These are phyloP conservation scores for Standfussiana lucernea DNA, from an alignment of 2,888 invertebrate genomes.

Conservation along the genomic window DNA sequence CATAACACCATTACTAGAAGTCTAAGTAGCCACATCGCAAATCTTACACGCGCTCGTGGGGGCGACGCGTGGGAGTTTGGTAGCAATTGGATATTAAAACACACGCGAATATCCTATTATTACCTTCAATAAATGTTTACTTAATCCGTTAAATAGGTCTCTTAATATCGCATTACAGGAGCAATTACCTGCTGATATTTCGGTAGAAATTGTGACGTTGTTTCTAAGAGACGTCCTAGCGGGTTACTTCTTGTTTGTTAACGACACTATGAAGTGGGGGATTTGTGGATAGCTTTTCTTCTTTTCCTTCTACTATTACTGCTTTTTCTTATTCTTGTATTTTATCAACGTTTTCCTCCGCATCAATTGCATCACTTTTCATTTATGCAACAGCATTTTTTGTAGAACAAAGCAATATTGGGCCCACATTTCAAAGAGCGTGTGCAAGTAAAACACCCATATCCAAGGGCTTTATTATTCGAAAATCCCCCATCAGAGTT, in stretches of 20 bases:
- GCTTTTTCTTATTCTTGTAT: background rate
- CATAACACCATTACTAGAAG: conserved; percentile 21
- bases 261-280: background rate
- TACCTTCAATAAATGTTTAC: conserved; percentile 38
- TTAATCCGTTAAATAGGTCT: conserved; percentile 27
- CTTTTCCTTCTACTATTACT: background rate
- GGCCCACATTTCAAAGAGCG: conserved; percentile 26
- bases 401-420: background rate
- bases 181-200: conserved; percentile 4
- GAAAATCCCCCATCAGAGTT: conserved; percentile 60
- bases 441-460: conserved; percentile 43
- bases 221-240: background rate
- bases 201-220: background rate
- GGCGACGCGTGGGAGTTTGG: conserved; percentile 39
- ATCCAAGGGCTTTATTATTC: conserved; percentile 53
- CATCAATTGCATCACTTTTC: background rate
- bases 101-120: conserved; percentile 36
- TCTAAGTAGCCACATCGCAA: conserved; percentile 20
- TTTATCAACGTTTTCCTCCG: background rate
- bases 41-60: conserved; percentile 36
- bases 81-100: conserved; percentile 42
- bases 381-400: background rate
- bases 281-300: background rate
- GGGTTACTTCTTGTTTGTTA: background rate
- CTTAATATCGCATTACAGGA: conserved; percentile 31